These are phyloP conservation scores for Neostethus bicornis DNA, from an alignment of 2,797 vertebrate species.

Conservation along the genomic window DNA sequence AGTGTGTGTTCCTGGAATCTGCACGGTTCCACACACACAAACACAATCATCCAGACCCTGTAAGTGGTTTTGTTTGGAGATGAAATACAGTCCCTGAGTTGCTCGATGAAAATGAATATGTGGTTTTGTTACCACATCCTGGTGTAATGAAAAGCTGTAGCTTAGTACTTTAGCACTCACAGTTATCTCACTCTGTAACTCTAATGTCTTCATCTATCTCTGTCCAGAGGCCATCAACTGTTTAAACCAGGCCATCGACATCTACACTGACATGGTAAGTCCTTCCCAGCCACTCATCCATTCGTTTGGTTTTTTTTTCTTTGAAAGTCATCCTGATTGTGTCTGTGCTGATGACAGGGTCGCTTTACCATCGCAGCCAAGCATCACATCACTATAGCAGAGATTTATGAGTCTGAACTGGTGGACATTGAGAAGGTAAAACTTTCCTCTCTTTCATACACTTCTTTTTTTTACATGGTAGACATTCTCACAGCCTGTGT, in stretches of 20 bases:
- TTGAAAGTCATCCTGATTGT: not conserved
- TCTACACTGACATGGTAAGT: slow-evolving; percentile 99
- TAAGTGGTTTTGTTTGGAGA: slow-evolving; percentile 13
- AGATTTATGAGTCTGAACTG: slow-evolving; percentile 76
- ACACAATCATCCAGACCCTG: slow-evolving; percentile 10
- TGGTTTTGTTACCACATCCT: slow-evolving; percentile 24
- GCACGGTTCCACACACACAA: not conserved
- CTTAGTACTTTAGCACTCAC: slow-evolving; percentile 44
- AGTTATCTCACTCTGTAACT: slow-evolving; percentile 20
- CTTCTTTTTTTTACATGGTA: not conserved
- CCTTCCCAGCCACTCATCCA: not conserved
- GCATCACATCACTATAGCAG: slow-evolving; percentile 83
- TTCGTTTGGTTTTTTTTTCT: not conserved
- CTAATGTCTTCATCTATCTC: slow-evolving; percentile 53
- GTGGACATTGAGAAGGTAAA: slow-evolving; percentile 77
- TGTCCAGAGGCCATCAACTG: slow-evolving; percentile 97
- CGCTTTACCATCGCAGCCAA: slow-evolving; percentile 82
- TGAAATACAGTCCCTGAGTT: slow-evolving; percentile 21
- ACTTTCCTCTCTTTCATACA: not conserved
- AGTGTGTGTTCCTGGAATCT: not conserved
- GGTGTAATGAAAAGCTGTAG: slow-evolving; percentile 22
- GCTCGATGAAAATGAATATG: slow-evolving; percentile 24
- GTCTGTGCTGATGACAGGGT: slow-evolving; percentile 60
- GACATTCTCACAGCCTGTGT: not conserved
- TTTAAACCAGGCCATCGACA: slow-evolving; percentile 98